A percentile compares a stretch with the other conserved stretches of the same genome.
phyloP scores from a whole-genome alignment of 2,113 vertebrate species.

The Hemibates koningsi region DNA sequence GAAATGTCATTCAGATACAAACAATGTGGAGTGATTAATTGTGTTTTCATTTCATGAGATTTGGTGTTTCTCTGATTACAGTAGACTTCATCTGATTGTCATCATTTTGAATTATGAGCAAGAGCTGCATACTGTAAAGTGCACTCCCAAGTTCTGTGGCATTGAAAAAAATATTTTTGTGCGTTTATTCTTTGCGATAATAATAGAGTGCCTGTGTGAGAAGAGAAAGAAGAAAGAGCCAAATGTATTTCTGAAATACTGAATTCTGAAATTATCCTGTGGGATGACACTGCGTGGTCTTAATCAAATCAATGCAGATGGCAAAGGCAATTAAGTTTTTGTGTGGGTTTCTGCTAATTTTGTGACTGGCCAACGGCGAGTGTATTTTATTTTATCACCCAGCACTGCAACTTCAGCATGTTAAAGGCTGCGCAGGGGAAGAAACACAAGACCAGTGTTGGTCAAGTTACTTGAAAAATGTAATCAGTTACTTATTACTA shows the following conservation, averaged over 20 bases:
- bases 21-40: constrained; percentile 30
- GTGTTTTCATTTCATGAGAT: constrained; percentile 33
- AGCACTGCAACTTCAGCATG: background rate
- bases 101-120: constrained; percentile 39
- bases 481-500: too few species aligned
- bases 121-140: background rate
- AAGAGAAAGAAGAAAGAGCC: background rate
- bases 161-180: background rate
- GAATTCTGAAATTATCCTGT: constrained; percentile 9
- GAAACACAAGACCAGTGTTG: background rate
- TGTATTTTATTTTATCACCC: background rate
- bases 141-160: background rate
- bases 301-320: constrained; percentile 39
- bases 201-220: background rate
- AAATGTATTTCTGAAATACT: background rate
- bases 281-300: constrained; percentile 14
- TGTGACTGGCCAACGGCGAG: constrained; percentile 23
- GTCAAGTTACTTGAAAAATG: too few species aligned
- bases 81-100: constrained; percentile 8
- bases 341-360: constrained; percentile 13
- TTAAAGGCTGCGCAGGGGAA: background rate
- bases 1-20: constrained; percentile 2
- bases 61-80: constrained; percentile 24
- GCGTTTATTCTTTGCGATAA: background rate
- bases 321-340: constrained; percentile 31